These are phyloP conservation scores for Andrena camellia DNA, from an alignment of 2,888 invertebrate species.

Conservation along the genomic window DNA sequence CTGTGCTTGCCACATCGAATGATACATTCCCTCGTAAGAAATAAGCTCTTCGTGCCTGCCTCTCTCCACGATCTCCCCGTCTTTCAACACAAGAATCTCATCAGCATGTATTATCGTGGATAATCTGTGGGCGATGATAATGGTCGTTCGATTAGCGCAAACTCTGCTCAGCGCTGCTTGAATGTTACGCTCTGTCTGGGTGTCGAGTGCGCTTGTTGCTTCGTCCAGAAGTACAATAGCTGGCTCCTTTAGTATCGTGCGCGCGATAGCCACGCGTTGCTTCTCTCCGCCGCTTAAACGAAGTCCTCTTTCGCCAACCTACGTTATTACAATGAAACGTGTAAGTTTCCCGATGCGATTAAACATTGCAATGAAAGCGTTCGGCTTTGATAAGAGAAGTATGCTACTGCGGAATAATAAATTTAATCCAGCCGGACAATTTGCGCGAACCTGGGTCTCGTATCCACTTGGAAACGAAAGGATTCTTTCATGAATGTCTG, in stretches of 20 bases:
- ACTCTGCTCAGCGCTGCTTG: conserved; percentile 90
- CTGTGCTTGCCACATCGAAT: conserved; percentile 97
- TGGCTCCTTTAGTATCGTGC: conserved; percentile 97
- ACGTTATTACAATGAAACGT: conserved; percentile 35
- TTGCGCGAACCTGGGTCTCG: conserved; percentile 89
- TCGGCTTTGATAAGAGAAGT: neutral
- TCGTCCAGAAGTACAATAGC: conserved; percentile 96
- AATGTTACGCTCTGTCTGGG: conserved; percentile 93
- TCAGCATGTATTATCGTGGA: conserved; percentile 98
- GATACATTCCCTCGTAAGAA: conserved; percentile 90
- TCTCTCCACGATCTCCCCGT: conserved; percentile 96
- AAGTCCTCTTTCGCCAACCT: conserved; percentile 98
- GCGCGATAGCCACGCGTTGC: conserved; percentile 98
- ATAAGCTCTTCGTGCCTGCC: conserved; percentile 89
- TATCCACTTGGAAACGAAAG: conserved; percentile 96
- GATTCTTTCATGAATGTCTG: conserved; percentile 97
- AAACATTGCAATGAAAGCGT: neutral
- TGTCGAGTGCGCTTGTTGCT: conserved; percentile 97
- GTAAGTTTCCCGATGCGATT: neutral
- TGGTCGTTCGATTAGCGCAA: conserved; percentile 94
- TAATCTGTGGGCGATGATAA: conserved; percentile 97
- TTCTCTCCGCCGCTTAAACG: conserved; percentile 99
- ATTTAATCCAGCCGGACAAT: neutral
- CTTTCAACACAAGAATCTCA: conserved; percentile 96
- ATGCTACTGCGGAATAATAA: neutral